Conservation (phyloP, 2,888 invertebrate species). For the Prosapia bicincta region DNA sequence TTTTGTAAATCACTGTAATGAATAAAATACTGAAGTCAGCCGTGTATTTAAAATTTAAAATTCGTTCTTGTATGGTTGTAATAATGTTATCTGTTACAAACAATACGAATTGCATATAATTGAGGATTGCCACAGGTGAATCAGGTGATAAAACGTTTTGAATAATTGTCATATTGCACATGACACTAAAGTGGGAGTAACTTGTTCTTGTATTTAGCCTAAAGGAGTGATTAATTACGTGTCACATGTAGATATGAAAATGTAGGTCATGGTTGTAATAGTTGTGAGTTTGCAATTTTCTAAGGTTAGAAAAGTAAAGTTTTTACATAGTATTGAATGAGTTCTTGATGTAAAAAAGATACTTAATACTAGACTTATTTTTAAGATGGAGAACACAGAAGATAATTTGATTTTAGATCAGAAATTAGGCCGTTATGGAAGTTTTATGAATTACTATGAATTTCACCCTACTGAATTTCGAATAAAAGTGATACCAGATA, state of each 20-base stretch:
- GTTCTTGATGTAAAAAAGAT: too few relatives aligned
- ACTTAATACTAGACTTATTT: too few relatives aligned
- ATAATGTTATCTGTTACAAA: background rate
- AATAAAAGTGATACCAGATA: conserved; percentile 57
- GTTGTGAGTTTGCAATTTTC: background rate
- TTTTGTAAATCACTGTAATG: background rate
- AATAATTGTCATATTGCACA: background rate
- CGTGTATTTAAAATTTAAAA: background rate
- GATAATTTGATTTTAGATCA: conserved; percentile 52
- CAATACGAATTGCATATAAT: background rate
- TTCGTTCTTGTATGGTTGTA: background rate
- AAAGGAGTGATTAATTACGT: background rate
- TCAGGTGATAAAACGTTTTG: background rate
- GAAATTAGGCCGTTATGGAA: conserved; percentile 74
- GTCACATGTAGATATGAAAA: background rate
- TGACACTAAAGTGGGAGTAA: background rate
- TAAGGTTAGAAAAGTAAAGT: background rate
- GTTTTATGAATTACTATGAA: conserved; percentile 84
- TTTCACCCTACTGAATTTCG: conserved; percentile 71
- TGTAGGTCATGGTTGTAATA: background rate
- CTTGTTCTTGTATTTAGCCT: background rate
- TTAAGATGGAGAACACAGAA: background rate
- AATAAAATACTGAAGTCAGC: background rate
- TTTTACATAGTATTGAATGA: background rate
- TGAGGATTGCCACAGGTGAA: too few relatives aligned